phyloP scores from a whole-genome alignment of 2,888 invertebrate genomes.

The Nemurella pictetii region DNA sequence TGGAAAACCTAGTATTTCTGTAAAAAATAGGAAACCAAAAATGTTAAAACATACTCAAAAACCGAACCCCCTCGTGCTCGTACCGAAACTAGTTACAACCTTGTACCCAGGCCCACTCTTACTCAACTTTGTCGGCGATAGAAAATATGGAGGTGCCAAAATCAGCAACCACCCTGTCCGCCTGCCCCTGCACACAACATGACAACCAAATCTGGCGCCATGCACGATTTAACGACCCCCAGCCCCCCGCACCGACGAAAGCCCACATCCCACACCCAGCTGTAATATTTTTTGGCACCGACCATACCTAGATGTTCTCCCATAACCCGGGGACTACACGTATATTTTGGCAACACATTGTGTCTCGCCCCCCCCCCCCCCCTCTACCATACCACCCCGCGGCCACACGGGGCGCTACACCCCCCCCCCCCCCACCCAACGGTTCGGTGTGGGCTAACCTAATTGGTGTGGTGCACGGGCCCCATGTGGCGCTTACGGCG shows the following conservation, averaged over 20 bases:
- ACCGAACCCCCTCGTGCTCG: no score
- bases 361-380: conserved; percentile 8
- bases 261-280: background rate
- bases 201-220: background rate
- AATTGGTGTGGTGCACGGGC: background rate
- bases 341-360: background rate
- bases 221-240: background rate
- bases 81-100: no score
- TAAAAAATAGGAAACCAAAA: no score
- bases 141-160: background rate
- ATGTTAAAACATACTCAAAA: no score
- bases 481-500: background rate
- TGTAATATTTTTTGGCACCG: background rate
- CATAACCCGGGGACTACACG: background rate
- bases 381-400: background rate
- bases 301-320: background rate
- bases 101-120: no score
- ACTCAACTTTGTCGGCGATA: background rate
- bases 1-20: no score
- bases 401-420: background rate
- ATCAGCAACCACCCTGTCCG: background rate
- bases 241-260: background rate
- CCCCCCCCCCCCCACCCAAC: background rate
- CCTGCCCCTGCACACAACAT: no score
- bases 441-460: background rate